A percentile compares a stretch with the other conserved stretches of the same genome.
Conservation (phyloP, 2,797 vertebrate species). For the Schizothorax lantsangensis region DNA sequence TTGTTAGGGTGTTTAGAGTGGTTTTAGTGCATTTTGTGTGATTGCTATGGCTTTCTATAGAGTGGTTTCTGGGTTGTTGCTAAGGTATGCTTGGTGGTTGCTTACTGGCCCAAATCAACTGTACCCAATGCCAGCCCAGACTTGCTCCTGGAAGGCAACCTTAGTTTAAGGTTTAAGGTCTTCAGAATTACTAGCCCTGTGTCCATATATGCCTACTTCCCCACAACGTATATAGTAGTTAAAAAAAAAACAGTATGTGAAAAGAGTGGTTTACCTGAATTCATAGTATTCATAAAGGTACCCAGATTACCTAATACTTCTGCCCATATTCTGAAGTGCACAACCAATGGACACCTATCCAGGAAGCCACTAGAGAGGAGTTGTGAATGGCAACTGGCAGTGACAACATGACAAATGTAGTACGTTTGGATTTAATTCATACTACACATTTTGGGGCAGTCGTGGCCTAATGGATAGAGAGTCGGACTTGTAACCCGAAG, state of each 20-base stretch:
- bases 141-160: not conserved
- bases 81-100: not conserved
- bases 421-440: not conserved
- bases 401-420: not conserved
- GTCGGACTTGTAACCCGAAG: no score
- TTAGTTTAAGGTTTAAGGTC: slow-evolving; percentile 14
- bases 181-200: not conserved
- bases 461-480: no score
- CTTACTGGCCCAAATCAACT: not conserved
- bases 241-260: not conserved
- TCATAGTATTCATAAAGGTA: not conserved
- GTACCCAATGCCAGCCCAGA: not conserved
- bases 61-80: not conserved
- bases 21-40: not conserved
- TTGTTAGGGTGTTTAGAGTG: not conserved
- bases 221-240: not conserved
- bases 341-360: not conserved
- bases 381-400: not conserved
- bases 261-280: not conserved
- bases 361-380: not conserved
- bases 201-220: not conserved
- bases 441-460: no score
- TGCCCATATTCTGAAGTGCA: not conserved
- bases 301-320: not conserved
- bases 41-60: not conserved